A percentile compares a stretch with the other conserved stretches of the same genome.
Evolutionary conservation across 23 tunicate genomes (phyloP).

Genomic region (Ciona savignyi): DNA sequence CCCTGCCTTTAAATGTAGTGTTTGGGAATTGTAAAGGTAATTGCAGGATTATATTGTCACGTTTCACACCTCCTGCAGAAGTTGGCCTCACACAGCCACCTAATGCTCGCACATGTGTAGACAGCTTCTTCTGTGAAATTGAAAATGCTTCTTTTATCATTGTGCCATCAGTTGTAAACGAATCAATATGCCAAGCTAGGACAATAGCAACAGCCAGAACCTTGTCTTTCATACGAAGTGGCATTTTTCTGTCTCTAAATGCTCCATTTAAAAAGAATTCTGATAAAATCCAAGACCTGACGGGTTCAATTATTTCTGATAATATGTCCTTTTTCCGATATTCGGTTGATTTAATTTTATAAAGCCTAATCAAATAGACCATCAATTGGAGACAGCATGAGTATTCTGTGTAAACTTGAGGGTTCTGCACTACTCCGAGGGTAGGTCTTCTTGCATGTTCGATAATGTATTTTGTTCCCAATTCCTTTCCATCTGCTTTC

Average conservation of each 20-base stretch:
- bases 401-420: constrained; percentile 12
- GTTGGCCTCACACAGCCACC: too few species aligned
- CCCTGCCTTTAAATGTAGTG: too few species aligned
- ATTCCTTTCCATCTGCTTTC: neutral
- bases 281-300: constrained; percentile 3
- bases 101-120: constrained; percentile 35
- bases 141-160: too few species aligned
- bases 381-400: constrained; percentile 23
- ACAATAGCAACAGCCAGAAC: too few species aligned
- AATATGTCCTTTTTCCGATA: neutral
- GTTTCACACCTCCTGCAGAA: too few species aligned
- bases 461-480: neutral
- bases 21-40: too few species aligned
- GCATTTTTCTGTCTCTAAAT: constrained; percentile 8
- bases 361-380: constrained; percentile 2
- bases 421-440: neutral
- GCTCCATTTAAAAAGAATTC: constrained; percentile 18
- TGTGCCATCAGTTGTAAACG: constrained; percentile 18
- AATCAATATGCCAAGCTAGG: constrained; percentile 76
- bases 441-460: constrained; percentile 21
- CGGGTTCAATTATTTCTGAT: neutral
- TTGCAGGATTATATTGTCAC: too few species aligned
- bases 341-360: neutral
- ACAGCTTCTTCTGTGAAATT: constrained; percentile 23
- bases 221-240: constrained; percentile 31